These are phyloP conservation scores for Pocillopora damicornis DNA, from an alignment of 64 coral and sea anemone species.

Conservation along the genomic window DNA sequence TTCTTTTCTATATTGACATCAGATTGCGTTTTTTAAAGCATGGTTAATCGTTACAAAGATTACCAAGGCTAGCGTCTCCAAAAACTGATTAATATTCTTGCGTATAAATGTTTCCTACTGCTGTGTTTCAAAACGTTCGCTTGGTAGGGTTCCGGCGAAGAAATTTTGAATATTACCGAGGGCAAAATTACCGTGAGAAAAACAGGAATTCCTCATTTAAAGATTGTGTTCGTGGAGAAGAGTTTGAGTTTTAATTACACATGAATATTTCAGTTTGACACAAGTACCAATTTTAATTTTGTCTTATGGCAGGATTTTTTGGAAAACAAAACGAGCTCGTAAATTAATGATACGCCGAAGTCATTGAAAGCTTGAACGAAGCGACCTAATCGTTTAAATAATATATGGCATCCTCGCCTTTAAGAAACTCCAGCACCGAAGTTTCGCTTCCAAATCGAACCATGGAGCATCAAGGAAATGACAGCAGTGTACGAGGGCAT, in stretches of 20 bases:
- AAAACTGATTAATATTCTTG: not conserved
- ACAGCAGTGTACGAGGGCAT: not conserved
- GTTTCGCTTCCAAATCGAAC: not conserved
- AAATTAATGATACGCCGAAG: conserved; percentile 15
- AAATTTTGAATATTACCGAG: not conserved
- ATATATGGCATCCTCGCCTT: not conserved
- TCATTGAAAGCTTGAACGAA: not conserved
- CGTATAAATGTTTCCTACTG: not conserved
- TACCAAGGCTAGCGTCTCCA: not conserved
- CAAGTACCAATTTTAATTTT: not conserved
- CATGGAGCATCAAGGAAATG: conserved; percentile 5
- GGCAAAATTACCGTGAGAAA: not conserved
- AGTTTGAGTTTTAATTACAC: not conserved
- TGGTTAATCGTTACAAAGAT: not conserved
- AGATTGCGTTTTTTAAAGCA: too few relatives aligned
- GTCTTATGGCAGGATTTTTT: conserved; percentile 4
- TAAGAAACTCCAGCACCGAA: not conserved
- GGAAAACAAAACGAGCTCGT: not conserved
- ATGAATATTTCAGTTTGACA: not conserved
- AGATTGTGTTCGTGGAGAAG: too few relatives aligned
- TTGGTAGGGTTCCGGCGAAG: not conserved
- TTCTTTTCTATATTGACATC: too few relatives aligned
- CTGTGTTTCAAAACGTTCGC: not conserved
- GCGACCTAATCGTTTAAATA: not conserved
- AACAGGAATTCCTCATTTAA: not conserved